Base-by-base conservation (phyloP, 2,888 invertebrate genomes). In the Pycnomerus fuliginosus region DNA sequence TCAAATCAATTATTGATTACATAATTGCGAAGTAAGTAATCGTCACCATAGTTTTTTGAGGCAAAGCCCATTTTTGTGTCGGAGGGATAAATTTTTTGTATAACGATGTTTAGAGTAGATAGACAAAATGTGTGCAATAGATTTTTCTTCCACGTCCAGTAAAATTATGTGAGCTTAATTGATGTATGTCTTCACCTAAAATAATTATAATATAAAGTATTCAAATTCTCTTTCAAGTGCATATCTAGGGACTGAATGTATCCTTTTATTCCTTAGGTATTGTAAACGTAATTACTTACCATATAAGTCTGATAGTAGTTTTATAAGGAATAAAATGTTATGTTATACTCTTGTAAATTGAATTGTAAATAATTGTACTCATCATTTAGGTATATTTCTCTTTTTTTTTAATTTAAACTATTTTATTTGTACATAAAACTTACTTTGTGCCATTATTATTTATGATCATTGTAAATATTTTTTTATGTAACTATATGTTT, bases 171-270 rank as follows among this genome's bases (percentile, higher is more conserved):
- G 48, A 48, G 48, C 48, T 48, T 48, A 42, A 32, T 47, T 29
- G 44, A 12, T 44, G 37, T 42, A 42, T 20, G 8, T 20, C 13
- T 17, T 33, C 20, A 16, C 14, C 13, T 22, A 2, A 12, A 20
- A 33, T 20, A 31, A 33, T n/a, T n/a, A n/a, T n/a, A 10, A 33
- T 20, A n/a, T 13, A 2, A n/a, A 22, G 23, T 12, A 7, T 44
- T 39, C 33, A 15, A 39, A 4, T 10, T 17, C 36, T 37, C 33
- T 46, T 48, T 45, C 33, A 31, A 15, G 29, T 41, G 48, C 53
- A 53, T 53, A 53, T 53, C 53, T 25, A 41, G 30, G 40, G 48
- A 50, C 48, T 53, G 53, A 50, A 42, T 53, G 52, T 53, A 36
- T n/a, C 14, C 14, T 28, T 36, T 12, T 32, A 20, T 20, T 5